A percentile compares a stretch with the other conserved stretches of the same genome.
Evolutionary conservation across 2,113 vertebrate species (phyloP).

Genomic region (Macrotis lagotis): DNA sequence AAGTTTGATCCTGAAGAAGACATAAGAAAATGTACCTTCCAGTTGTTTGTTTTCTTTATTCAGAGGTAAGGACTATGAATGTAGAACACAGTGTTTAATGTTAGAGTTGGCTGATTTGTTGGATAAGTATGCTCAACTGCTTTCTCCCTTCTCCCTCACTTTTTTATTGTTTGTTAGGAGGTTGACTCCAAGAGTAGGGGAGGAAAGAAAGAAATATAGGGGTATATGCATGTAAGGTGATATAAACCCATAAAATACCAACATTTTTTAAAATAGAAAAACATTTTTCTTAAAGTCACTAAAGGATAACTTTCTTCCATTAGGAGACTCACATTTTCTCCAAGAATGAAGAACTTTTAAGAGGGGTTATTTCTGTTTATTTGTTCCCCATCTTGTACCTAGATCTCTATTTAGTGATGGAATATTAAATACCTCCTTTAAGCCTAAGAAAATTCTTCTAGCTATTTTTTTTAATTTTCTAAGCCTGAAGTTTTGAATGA

Average conservation of each 20-base stretch:
- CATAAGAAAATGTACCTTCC: neutral
- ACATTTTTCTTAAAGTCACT: neutral
- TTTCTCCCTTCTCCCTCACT: neutral
- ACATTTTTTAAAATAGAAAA: neutral
- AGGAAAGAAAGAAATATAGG: neutral
- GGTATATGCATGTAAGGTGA: too few species aligned
- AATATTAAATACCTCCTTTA: neutral
- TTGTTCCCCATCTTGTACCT: neutral
- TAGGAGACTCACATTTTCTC: neutral
- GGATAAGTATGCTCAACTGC: neutral
- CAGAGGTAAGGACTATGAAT: neutral
- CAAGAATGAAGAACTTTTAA: neutral
- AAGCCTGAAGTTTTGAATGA: neutral
- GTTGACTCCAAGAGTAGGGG: neutral
- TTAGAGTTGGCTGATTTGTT: neutral
- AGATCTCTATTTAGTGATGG: neutral
- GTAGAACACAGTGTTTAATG: neutral
- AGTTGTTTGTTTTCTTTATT: neutral
- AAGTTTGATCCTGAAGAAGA: neutral
- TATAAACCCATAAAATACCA: neutral
- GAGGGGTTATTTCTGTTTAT: neutral
- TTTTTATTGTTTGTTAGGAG: neutral
- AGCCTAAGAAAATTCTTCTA: neutral
- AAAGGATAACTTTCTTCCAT: neutral
- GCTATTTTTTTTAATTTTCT: neutral